These are phyloP conservation scores for Alligator mississippiensis DNA, from an alignment of 2,113 vertebrate species.

Conservation along the genomic window DNA sequence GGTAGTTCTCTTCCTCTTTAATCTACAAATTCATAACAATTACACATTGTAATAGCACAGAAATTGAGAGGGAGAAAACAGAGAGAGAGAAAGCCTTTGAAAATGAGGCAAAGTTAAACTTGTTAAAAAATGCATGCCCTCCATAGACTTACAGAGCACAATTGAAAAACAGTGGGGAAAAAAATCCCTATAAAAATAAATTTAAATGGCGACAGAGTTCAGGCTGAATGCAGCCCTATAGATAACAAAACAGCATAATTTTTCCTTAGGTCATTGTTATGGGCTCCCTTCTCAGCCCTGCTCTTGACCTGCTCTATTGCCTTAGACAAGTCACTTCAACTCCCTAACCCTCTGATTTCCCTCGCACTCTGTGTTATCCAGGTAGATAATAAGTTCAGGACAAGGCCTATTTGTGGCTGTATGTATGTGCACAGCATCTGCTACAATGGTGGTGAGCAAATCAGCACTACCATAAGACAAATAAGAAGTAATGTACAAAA, in stretches of 20 bases:
- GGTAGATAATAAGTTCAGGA: background rate
- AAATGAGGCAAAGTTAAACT: background rate
- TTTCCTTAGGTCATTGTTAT: too few species aligned
- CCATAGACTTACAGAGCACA: background rate
- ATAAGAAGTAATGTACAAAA: background rate
- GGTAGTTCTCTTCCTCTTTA: background rate
- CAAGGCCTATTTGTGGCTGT: background rate
- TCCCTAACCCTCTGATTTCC: background rate
- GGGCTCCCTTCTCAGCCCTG: background rate
- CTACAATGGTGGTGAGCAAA: background rate
- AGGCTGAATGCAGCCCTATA: background rate
- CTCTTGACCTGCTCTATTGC: rapidly evolving
- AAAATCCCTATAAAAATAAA: background rate
- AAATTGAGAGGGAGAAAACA: background rate
- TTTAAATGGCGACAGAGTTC: rapidly evolving
- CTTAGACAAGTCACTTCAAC: rapidly evolving
- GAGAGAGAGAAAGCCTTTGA: too few species aligned
- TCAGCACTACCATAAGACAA: background rate
- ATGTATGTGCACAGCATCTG: background rate
- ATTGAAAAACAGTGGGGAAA: background rate
- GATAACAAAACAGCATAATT: too few species aligned
- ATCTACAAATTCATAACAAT: background rate
- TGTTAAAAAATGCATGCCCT: background rate
- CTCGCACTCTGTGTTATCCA: background rate
- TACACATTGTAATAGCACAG: background rate